Base-by-base conservation (phyloP, 2,888 invertebrate species). In the Ophioninae sp. region DNA sequence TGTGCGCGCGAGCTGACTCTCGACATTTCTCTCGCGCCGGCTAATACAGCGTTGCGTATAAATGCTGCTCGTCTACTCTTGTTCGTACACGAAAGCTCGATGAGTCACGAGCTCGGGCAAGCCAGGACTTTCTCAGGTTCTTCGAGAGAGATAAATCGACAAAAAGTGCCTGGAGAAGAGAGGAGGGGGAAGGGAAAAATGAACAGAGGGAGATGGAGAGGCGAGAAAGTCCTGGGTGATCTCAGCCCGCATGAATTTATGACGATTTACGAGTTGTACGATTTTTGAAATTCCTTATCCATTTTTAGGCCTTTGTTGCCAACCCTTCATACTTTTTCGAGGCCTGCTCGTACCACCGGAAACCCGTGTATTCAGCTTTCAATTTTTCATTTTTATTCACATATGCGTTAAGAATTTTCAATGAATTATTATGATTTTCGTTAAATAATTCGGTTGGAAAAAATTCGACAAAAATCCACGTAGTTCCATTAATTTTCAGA, bases 201-300 rank as follows among this genome's bases (percentile, higher is more conserved):
- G 64, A 65, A 30, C 30, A 17, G 59, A 68, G 75, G 65, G 23
- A 51, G 59, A 65, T 58, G 64, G 61, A 63, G 71, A 61, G 80
- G 39, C 44, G 59, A 78, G 65, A 78, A 74, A 81, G 58, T 79
- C 79, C 84, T 68, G 79, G 23, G 67, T 79, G 84, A 81, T 79
- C 75, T 84, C 79, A 81, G 63, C 79, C 79, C 79, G 74, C 74
- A 78, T 67, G 78, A 81, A 84, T 69, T 65, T 41, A 59, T 44
- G 39, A 63, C 30, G 22, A 64, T 65, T 61, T 65, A 65, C 20
- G 61, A 6, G 44, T 51, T 56, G 17, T 65, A 65, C 65, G 30
- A 30, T 30, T 59, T 51, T 22, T 68, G 22, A 37, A 37, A 20
- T 72, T 6, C 23, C 44, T 68, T 13, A 44, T 51, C 44, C 68